Base-by-base conservation (phyloP, 1,140 invertebrate species). In the Aphelinus atriplicis region DNA sequence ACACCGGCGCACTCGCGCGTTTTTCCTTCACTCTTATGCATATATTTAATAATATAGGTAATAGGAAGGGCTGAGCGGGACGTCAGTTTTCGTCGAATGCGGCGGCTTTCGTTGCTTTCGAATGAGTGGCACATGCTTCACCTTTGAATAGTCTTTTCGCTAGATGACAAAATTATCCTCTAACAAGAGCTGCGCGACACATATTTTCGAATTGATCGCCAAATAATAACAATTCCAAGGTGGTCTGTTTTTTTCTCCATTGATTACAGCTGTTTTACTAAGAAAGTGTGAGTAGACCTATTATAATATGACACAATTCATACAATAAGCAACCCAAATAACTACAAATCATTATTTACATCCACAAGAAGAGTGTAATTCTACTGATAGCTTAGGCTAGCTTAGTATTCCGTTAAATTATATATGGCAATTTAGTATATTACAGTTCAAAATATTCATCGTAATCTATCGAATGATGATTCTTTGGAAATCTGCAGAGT, bases 261-360 rank as follows among this genome's bases (percentile, higher is more conserved):
- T 26, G 26, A 26, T 26, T 26, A 26, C 26, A 26, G 26, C 26
- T 26, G 26, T 26, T 26, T 26, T 26, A 26, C 26, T 26, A 26
- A 26, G 26, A 26, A 26, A 26, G 26, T 26, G 26, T 26, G 26
- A 26, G 26, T 26, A 26, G 26, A 26, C 26, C 26, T 26, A 26
- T 26, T 63, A 63, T 63, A 63, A 26, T 47, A 48, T 47, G 58
- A 47, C 26, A 51, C 26, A 50, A n/a, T 50, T 46, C 26, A 26
- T 71, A 50, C 48, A 71, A 55, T 63, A 45, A 62, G 56, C 48
- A 7, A 71, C 46, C 26, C 1, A 47, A 56, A 5, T 55, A 45
- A 55, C 53, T 71, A 47, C 7, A 72, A 63, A 62, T 71, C 57
- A 66, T 66, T 73, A 73, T 73, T 58, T 73, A 73, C 71, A 73